Conservation (phyloP, 2,888 invertebrate species). For the Hypsopygia costalis region DNA sequence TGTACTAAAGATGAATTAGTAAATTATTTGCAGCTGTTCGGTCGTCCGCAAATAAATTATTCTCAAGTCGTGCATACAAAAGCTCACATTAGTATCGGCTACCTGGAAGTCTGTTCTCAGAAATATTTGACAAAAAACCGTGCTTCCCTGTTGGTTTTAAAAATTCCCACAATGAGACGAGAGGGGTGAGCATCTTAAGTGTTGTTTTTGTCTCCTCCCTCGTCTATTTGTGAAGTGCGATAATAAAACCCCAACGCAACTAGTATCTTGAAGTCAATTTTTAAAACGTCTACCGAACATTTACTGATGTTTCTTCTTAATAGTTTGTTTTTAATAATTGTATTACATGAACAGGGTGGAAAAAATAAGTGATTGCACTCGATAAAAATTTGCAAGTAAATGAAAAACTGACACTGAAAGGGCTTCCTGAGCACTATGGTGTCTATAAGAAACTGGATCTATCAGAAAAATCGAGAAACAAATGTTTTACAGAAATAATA, state of each 20-base stretch:
- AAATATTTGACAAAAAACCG: slow-evolving; percentile 53
- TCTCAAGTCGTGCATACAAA: slow-evolving; percentile 41
- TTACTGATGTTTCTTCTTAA: no score
- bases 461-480: no score
- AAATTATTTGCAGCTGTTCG: background rate
- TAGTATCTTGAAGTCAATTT: slow-evolving; percentile 28
- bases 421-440: no score
- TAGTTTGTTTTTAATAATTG: no score
- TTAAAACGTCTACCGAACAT: no score
- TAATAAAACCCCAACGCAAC: slow-evolving; percentile 61
- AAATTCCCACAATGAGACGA: slow-evolving; percentile 69
- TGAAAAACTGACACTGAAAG: no score
- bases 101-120: slow-evolving; percentile 64
- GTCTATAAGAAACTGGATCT: no score
- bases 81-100: slow-evolving; percentile 48
- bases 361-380: no score
- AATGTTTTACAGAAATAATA: no score
- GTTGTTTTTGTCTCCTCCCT: slow-evolving; percentile 69
- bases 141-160: slow-evolving; percentile 53
- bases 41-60: slow-evolving; percentile 24
- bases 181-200: slow-evolving; percentile 69
- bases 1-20: no score
- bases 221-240: slow-evolving; percentile 64
- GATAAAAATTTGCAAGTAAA: no score
- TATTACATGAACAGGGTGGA: no score